phyloP scores from a whole-genome alignment of 37 sponge, comb jelly and placozoan species.

The Halisarca cf. caerulea region DNA sequence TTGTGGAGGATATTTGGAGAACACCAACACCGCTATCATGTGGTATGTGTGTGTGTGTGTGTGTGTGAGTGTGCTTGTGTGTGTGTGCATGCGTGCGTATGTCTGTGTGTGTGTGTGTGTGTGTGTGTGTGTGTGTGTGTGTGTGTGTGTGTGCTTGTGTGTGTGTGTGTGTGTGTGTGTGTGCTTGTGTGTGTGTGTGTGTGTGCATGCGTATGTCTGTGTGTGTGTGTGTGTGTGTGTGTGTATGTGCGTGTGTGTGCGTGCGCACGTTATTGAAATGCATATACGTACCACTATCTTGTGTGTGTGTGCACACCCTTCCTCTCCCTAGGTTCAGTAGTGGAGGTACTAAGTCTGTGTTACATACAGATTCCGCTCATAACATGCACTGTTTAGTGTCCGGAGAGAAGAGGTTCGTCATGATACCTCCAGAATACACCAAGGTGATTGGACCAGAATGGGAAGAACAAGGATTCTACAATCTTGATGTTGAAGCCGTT shows the following conservation, averaged over 20 bases:
- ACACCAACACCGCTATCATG: slow-evolving; percentile 33
- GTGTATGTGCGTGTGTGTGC: too few species aligned
- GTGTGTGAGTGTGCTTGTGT: not conserved
- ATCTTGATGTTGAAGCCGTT: slow-evolving; percentile 71
- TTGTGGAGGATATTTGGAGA: slow-evolving; percentile 66
- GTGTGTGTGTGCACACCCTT: too few species aligned
- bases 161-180: too few species aligned
- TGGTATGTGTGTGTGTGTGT: slow-evolving; percentile 46
- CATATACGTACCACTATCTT: too few species aligned
- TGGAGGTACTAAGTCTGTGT: slow-evolving; percentile 83
- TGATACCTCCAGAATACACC: slow-evolving; percentile 58
- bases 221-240: too few species aligned
- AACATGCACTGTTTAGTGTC: slow-evolving; percentile 78
- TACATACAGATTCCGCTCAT: slow-evolving; percentile 69
- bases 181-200: too few species aligned
- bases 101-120: too few species aligned
- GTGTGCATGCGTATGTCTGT: too few species aligned
- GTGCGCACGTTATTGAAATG: too few species aligned
- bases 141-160: too few species aligned
- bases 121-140: not conserved
- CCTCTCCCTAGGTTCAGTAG: slow-evolving; percentile 73
- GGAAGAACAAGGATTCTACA: slow-evolving; percentile 41
- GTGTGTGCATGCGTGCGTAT: slow-evolving; percentile 39
- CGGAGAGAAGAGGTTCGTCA: slow-evolving; percentile 68
- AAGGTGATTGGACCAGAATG: slow-evolving; percentile 68